Base-by-base conservation (phyloP, 2,888 invertebrate genomes). In the Myathropa florea region DNA sequence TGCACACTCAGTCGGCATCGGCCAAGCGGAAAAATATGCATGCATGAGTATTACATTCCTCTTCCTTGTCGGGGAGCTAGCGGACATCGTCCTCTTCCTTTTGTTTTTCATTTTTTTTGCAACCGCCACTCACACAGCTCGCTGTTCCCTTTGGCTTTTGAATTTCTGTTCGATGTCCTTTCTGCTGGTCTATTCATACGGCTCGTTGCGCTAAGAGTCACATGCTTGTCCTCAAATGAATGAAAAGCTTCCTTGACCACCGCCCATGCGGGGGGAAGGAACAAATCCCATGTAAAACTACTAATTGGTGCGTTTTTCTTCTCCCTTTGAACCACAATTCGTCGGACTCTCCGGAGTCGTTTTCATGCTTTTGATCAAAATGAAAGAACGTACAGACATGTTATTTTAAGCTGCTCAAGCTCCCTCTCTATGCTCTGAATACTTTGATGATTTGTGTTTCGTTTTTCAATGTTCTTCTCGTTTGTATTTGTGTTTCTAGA, bases 401-500 rank as follows among this genome's bases (percentile, higher is more conserved):
- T 73, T 64, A 36, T 53, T 39, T 72, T 28, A 18, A 33, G 18
- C 39, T 59, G 53, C 21, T 26, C 53, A 68, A 24, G 70, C 24
- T 57, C 24, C 24, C 57, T 53, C 18, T 39, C 39, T 14, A n/a
- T 39, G 39, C 39, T 4, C 6, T 39, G 39, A 39, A 4, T n/a
- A 53, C 53, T 53, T 53, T 23, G 24, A 9, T 57, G 24, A 57
- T 9, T 23, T 23, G 24, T 23, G 24, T 14, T 59, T 12, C 7
- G 46, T 14, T 46, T 72, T 60, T 39, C 10, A 39, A 10, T 39
- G 23, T 4, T 33, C n/a, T 46, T 61, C 12, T 24, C 24, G 7
- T 14, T 6, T 18, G 46, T 18, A 7, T n/a, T 4, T 63, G 30
- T 36, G 46, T 53, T 55, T 55, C 4, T 91, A 95, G 95, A 94